A percentile compares a stretch with the other conserved stretches of the same genome.
Evolutionary conservation across 2,113 vertebrate genomes (phyloP).

Genomic region (Gnathonemus longibarbis): DNA sequence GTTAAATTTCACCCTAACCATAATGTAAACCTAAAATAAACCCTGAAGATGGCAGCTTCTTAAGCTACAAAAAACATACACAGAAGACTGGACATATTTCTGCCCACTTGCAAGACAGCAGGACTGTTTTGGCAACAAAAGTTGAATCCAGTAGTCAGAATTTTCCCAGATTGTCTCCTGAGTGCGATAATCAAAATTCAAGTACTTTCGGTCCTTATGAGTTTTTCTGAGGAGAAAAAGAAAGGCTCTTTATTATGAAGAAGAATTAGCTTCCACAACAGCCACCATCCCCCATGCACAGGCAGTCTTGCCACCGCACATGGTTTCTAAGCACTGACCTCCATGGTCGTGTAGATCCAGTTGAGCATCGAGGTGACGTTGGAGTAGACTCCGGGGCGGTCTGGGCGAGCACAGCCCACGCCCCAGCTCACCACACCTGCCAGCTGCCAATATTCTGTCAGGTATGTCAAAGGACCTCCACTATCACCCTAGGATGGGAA

Average conservation of each 20-base stretch:
- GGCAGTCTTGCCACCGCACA: background rate
- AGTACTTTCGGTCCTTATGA: conserved; percentile 26
- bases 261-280: background rate
- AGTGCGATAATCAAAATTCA: conserved; percentile 14
- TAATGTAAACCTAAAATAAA: background rate
- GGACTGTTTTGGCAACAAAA: background rate
- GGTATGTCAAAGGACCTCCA: conserved; percentile 75
- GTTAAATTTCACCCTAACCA: background rate
- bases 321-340: conserved; percentile 52
- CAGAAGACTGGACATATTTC: background rate
- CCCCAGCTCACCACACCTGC: conserved; percentile 89
- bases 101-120: background rate
- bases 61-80: background rate
- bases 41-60: background rate
- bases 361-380: conserved; percentile 66
- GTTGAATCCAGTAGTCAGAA: background rate
- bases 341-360: conserved; percentile 68
- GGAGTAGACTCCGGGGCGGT: conserved; percentile 72
- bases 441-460: conserved; percentile 54
- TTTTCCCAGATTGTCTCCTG: background rate
- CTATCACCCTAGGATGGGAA: conserved; percentile 75
- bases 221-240: conserved; percentile 40
- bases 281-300: background rate
- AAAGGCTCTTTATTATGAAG: background rate
- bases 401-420: conserved; percentile 66